Conservation (phyloP, 37 sponge, comb jelly and placozoan species). For the Spongia lamella region DNA sequence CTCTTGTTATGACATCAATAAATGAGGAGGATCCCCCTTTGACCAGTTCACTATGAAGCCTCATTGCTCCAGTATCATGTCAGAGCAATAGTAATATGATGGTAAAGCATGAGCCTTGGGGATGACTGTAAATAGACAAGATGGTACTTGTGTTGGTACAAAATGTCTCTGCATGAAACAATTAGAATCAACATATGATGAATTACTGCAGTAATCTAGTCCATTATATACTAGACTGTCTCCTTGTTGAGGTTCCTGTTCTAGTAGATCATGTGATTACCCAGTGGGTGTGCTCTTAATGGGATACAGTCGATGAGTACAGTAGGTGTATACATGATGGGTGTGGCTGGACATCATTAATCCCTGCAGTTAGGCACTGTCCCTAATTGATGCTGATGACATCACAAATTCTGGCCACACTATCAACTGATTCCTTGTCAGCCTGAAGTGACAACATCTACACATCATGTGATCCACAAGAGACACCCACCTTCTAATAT, state of each 20-base stretch:
- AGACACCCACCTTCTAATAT: background rate
- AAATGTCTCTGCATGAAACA: slow-evolving; percentile 11
- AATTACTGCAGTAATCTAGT: background rate
- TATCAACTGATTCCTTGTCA: slow-evolving; percentile 26
- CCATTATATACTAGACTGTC: background rate
- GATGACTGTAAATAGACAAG: slow-evolving; percentile 30
- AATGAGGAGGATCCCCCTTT: slow-evolving; percentile 14
- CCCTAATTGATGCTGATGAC: slow-evolving; percentile 21
- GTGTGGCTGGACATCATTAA: slow-evolving; percentile 65
- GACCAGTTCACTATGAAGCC: background rate
- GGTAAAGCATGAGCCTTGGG: slow-evolving; percentile 29
- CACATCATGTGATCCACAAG: background rate
- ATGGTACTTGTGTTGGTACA: slow-evolving; percentile 49
- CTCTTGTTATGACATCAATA: too few species aligned
- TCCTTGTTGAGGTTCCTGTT: background rate
- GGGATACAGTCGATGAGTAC: slow-evolving; percentile 40
- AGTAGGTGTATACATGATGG: slow-evolving; percentile 30
- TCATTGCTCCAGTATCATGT: slow-evolving; percentile 56
- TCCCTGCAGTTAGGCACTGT: slow-evolving; percentile 43
- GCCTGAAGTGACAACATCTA: background rate
- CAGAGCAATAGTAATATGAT: slow-evolving; percentile 28
- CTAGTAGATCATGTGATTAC: too few species aligned
- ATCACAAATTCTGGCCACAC: slow-evolving; percentile 49
- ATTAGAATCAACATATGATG: background rate
- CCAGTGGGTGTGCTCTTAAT: slow-evolving; percentile 22